Evolutionary conservation across 1,140 invertebrate genomes (phyloP).

Genomic region (Arion vulgaris): DNA sequence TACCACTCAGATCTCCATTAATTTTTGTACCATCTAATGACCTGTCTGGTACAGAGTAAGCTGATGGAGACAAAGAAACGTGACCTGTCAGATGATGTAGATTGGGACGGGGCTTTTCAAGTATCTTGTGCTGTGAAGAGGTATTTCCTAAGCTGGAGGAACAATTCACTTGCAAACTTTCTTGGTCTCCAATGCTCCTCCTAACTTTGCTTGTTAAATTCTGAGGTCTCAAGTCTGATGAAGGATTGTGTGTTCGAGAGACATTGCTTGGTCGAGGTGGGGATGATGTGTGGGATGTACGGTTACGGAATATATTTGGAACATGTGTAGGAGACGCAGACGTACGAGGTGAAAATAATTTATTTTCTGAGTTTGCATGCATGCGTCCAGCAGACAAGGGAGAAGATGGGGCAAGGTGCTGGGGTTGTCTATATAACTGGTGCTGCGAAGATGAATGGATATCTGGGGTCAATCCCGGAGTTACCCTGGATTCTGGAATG

Average conservation of each 20-base stretch:
- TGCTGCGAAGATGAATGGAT: constrained; percentile 5
- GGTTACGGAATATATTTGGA: constrained; percentile 36
- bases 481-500: constrained; percentile 38
- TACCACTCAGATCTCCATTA: not conserved
- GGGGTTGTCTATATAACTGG: not conserved
- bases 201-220: not conserved
- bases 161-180: not conserved
- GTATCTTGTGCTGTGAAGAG: not conserved
- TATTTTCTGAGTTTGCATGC: not conserved
- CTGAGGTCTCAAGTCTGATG: not conserved
- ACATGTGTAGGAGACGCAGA: constrained; percentile 29
- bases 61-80: not conserved
- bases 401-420: not conserved
- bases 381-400: not conserved
- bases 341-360: not conserved
- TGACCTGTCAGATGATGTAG: not conserved
- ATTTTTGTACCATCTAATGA: not conserved
- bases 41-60: not conserved
- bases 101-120: not conserved
- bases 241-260: not conserved
- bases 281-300: constrained; percentile 16
- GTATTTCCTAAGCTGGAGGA: not conserved
- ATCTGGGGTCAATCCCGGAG: constrained; percentile 8
- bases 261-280: not conserved
- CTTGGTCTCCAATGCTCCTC: not conserved